These are phyloP conservation scores for Nebria brevicollis DNA, from an alignment of 2,888 invertebrate genomes.

Conservation along the genomic window DNA sequence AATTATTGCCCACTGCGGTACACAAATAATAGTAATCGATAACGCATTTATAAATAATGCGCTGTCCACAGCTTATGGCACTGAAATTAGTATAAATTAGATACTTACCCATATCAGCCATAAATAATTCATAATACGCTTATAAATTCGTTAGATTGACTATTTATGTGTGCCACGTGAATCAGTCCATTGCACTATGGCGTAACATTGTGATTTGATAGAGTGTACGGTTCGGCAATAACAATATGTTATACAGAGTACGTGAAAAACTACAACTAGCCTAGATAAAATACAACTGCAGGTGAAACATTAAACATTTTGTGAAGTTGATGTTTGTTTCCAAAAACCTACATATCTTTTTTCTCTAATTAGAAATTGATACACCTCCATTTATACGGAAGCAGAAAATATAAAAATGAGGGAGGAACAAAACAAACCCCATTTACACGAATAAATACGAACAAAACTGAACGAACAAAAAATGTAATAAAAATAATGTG, in stretches of 20 bases:
- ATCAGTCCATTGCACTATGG: constrained; percentile 10
- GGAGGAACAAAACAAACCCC: neutral
- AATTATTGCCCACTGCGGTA: too few relatives aligned
- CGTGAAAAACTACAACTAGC: constrained; percentile 10
- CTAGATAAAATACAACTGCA: neutral
- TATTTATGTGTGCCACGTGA: constrained; percentile 16
- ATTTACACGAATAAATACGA: neutral
- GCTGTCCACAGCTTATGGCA: neutral
- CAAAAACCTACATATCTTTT: too few relatives aligned
- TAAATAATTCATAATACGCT: constrained; percentile 16
- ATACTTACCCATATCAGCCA: neutral
- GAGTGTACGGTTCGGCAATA: neutral
- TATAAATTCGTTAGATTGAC: constrained; percentile 11
- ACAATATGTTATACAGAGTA: neutral
- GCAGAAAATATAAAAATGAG: neutral
- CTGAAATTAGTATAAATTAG: neutral
- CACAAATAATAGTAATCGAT: too few relatives aligned
- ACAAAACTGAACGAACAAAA: neutral
- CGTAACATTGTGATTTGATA: constrained; percentile 15
- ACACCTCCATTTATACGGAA: neutral
- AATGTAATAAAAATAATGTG: neutral
- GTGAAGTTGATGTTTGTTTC: too few relatives aligned
- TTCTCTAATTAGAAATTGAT: neutral
- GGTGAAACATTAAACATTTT: too few relatives aligned
- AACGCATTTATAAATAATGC: neutral